Conservation (phyloP, 2,797 vertebrate genomes). For the Rhyacichthys aspro region DNA sequence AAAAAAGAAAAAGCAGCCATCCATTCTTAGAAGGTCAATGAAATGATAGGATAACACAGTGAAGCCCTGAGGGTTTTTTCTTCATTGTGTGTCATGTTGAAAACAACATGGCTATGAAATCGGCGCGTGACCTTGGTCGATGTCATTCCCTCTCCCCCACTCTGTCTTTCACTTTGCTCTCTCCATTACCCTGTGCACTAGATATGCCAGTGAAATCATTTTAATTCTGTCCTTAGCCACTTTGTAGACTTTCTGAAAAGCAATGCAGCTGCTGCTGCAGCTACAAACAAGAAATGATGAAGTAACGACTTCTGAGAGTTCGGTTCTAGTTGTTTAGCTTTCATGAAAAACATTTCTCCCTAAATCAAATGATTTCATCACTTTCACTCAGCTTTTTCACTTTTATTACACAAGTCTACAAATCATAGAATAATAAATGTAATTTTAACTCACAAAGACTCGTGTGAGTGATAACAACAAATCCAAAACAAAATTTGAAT, state of each 20-base stretch:
- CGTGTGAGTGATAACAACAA: too few relatives aligned
- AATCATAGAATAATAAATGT: conserved; percentile 28
- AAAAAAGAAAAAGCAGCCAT: conserved; percentile 23
- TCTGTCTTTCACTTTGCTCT: conserved; percentile 43
- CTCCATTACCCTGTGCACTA: conserved; percentile 14
- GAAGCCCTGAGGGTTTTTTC: conserved; percentile 38
- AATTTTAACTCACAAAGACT: conserved; percentile 27
- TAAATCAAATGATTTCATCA: conserved; percentile 42
- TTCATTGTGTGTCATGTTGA: conserved; percentile 53
- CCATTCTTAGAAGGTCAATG: conserved; percentile 60
- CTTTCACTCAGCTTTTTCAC: conserved; percentile 22
- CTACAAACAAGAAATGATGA: conserved; percentile 17
- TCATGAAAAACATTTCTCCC: conserved; percentile 37
- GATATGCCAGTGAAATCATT: conserved; percentile 45
- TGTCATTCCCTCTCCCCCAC: conserved; percentile 38
- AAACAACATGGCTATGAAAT: conserved; percentile 55
- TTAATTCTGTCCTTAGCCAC: conserved; percentile 32
- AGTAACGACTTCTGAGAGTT: conserved; percentile 40
- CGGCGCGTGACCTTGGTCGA: conserved; percentile 58
- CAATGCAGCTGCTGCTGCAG: conserved; percentile 33
- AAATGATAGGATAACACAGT: conserved; percentile 49
- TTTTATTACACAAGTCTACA: conserved; percentile 16
- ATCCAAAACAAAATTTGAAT: conserved; percentile 7
- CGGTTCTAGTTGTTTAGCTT: conserved; percentile 7
- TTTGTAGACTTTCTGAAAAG: conserved; percentile 21